Evolutionary conservation across 1,140 invertebrate genomes (phyloP).

Genomic region (Calliopsis andreniformis): DNA sequence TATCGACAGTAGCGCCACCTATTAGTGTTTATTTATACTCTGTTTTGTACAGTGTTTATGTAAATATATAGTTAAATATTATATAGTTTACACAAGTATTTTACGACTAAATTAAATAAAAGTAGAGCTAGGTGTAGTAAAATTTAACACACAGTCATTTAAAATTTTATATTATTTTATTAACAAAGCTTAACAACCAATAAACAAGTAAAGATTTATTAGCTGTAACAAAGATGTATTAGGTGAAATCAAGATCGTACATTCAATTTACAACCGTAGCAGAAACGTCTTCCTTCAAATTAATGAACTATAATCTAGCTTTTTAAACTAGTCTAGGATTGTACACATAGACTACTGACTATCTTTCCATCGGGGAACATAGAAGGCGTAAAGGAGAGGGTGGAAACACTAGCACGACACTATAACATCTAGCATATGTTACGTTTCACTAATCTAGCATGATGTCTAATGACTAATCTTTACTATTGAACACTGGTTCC

Average conservation of each 20-base stretch:
- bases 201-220: constrained; percentile 70
- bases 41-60: too few species aligned
- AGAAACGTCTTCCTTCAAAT: constrained; percentile 66
- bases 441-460: constrained; percentile 58
- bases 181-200: constrained; percentile 77
- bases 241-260: constrained; percentile 64
- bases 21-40: too few species aligned
- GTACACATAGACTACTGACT: constrained; percentile 51
- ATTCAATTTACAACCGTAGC: constrained; percentile 66
- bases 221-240: constrained; percentile 68
- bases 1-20: constrained; percentile 32
- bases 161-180: constrained; percentile 71
- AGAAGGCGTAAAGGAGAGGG: constrained; percentile 51
- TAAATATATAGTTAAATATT: too few species aligned
- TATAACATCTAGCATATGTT: constrained; percentile 58
- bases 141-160: neutral
- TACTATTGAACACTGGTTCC: constrained; percentile 49
- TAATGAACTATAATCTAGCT: constrained; percentile 49
- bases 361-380: constrained; percentile 39
- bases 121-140: neutral
- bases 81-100: too few species aligned
- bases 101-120: neutral
- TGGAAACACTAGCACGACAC: constrained; percentile 46
- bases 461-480: constrained; percentile 53
- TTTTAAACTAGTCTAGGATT: constrained; percentile 40